Percentiles rank a stretch among this genome's conserved stretches.
Conservation (phyloP, 2,888 invertebrate genomes). For the Fragum whitleyi region DNA sequence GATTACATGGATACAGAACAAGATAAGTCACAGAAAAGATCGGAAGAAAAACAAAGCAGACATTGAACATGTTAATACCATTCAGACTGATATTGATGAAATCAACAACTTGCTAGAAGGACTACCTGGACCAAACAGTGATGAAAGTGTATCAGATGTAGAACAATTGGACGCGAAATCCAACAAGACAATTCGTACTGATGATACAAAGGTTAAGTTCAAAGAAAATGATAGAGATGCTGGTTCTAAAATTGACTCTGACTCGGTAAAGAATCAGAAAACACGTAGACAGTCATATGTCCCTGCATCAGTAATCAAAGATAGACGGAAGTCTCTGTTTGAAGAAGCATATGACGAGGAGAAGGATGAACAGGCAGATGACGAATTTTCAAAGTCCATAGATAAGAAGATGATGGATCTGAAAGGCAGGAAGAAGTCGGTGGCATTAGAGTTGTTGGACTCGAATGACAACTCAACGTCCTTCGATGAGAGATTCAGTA, state of each 20-base stretch:
- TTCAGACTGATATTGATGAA: constrained; percentile 7
- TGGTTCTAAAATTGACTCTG: not conserved
- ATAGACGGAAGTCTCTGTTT: constrained; percentile 50
- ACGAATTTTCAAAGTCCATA: constrained; percentile 29
- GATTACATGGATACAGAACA: not conserved
- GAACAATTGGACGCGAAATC: not conserved
- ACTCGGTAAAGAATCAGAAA: not conserved
- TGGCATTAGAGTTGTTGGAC: constrained; percentile 33
- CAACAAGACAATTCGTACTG: not conserved
- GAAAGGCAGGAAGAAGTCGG: constrained; percentile 16
- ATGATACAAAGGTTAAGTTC: not conserved
- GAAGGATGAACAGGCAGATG: constrained; percentile 19
- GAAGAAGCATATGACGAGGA: constrained; percentile 28
- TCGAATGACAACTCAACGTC: no score
- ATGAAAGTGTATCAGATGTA: not conserved
- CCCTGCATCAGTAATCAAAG: not conserved
- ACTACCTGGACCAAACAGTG: not conserved
- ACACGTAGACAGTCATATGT: constrained; percentile 14
- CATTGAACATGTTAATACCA: constrained; percentile 5
- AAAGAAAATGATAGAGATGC: not conserved
- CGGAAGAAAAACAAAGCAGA: constrained; percentile 1
- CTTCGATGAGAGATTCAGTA: not conserved
- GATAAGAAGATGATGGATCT: not conserved
- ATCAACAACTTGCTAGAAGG: not conserved
- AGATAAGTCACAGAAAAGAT: not conserved